Percentiles rank a stretch among this genome's conserved stretches.
Evolutionary conservation across 2,113 vertebrate genomes (phyloP).

Genomic region (Vireo altiloquus): DNA sequence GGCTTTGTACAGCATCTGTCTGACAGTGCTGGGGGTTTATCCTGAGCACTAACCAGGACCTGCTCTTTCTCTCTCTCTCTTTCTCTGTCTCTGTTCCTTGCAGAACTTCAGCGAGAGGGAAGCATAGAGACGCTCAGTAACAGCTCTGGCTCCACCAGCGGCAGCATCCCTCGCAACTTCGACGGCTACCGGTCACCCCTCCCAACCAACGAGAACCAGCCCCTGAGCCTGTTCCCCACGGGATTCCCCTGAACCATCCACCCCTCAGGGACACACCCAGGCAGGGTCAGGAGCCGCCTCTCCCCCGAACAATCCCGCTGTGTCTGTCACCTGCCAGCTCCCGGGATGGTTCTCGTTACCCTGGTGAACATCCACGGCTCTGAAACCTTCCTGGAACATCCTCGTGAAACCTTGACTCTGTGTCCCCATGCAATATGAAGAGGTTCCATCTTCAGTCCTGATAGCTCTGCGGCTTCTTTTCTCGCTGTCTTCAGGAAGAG

Average conservation of each 20-base stretch:
- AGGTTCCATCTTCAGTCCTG: slow-evolving; percentile 18
- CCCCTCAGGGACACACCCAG: background rate
- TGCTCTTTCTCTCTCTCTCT: slow-evolving; percentile 38
- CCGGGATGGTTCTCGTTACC: background rate
- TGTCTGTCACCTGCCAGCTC: background rate
- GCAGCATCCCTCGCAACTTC: slow-evolving; percentile 95
- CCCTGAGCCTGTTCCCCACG: slow-evolving; percentile 93
- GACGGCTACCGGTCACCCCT: slow-evolving; percentile 94
- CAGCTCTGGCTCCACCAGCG: slow-evolving; percentile 97
- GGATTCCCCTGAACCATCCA: slow-evolving; percentile 78
- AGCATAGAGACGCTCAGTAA: slow-evolving; percentile 99
- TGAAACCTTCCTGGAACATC: slow-evolving; percentile 36
- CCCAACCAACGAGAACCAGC: slow-evolving; percentile 95
- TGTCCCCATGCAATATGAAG: slow-evolving; percentile 49
- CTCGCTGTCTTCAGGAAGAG: slow-evolving; percentile 41
- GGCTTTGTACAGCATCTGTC: background rate
- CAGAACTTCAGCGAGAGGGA: slow-evolving; percentile 98
- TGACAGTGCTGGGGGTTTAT: accelerated
- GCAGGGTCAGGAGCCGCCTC: background rate
- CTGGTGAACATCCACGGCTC: background rate
- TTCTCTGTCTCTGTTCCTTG: background rate
- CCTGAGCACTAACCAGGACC: slow-evolving; percentile 39
- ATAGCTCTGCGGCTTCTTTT: slow-evolving; percentile 1
- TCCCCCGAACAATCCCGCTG: background rate
- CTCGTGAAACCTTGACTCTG: background rate